Percentiles rank a stretch among this genome's conserved stretches.
phyloP scores from a whole-genome alignment of 1,140 invertebrate genomes.

The Trichomalopsis sarcophagae region DNA sequence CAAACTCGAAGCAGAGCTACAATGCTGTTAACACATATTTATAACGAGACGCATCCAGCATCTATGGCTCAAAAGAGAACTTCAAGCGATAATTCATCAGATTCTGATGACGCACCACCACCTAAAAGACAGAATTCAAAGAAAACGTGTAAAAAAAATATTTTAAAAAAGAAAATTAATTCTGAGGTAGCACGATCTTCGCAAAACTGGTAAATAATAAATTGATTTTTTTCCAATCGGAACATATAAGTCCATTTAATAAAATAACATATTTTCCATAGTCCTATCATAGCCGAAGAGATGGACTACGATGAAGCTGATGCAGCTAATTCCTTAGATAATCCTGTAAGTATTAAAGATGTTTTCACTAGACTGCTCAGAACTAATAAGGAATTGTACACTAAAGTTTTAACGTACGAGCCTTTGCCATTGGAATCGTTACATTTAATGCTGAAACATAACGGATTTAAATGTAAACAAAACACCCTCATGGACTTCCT shows the following conservation, averaged over 20 bases:
- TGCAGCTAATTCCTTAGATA: conserved; percentile 28
- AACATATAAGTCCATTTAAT: neutral
- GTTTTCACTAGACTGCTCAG: conserved; percentile 65
- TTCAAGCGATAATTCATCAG: conserved; percentile 27
- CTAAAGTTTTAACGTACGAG: conserved; percentile 73
- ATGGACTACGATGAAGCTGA: conserved; percentile 56
- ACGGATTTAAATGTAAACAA: conserved; percentile 70
- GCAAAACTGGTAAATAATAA: conserved; percentile 32
- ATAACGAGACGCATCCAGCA: conserved; percentile 71
- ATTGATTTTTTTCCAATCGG: neutral
- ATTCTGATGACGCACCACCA: conserved; percentile 55
- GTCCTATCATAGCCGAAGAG: conserved; percentile 54
- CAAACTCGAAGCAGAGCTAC: conserved; percentile 70
- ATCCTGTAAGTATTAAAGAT: conserved; percentile 58
- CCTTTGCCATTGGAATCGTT: conserved; percentile 72
- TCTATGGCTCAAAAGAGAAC: conserved; percentile 39
- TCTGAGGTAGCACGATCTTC: neutral
- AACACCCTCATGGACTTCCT: conserved; percentile 71
- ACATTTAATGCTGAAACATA: conserved; percentile 63
- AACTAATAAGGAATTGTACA: conserved; percentile 65
- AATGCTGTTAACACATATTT: conserved; percentile 72
- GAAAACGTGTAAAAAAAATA: conserved; percentile 24
- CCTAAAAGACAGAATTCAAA: conserved; percentile 49
- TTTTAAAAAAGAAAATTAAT: neutral
- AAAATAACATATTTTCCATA: neutral